phyloP scores from a whole-genome alignment of 2,113 vertebrate genomes.

The Egretta garzetta region DNA sequence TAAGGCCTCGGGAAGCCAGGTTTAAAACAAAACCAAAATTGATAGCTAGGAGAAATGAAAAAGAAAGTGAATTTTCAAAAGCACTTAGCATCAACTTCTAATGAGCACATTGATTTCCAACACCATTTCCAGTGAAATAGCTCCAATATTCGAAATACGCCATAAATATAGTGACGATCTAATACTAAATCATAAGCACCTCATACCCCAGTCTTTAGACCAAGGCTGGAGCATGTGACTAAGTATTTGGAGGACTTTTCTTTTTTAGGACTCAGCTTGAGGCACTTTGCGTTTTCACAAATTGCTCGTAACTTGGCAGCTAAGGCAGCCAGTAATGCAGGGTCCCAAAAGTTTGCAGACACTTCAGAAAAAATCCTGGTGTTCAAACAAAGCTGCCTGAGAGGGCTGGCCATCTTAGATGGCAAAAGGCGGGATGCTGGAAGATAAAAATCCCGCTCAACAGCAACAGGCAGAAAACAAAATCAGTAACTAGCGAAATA shows the following conservation, averaged over 20 bases:
- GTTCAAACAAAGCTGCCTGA: not conserved
- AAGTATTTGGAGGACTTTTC: not conserved
- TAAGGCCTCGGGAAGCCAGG: not conserved
- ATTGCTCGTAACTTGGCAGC: not conserved
- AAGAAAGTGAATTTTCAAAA: slow-evolving; percentile 49
- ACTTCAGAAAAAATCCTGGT: not conserved
- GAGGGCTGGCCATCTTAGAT: not conserved
- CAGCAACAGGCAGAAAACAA: not conserved
- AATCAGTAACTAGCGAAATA: not conserved
- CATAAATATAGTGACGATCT: not conserved
- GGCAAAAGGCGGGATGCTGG: not conserved
- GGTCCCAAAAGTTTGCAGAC: not conserved
- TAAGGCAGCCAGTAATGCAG: not conserved
- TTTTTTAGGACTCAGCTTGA: not conserved
- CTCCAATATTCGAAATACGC: not conserved
- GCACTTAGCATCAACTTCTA: slow-evolving; percentile 21
- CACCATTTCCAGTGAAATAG: slow-evolving; percentile 12
- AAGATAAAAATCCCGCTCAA: not conserved
- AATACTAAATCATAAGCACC: not conserved
- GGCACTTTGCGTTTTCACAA: not conserved
- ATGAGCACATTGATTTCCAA: slow-evolving; percentile 37
- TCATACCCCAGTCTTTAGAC: not conserved
- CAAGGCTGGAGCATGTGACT: not conserved
- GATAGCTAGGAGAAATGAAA: slow-evolving; percentile 34
- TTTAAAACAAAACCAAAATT: slow-evolving; percentile 39